phyloP scores from a whole-genome alignment of 2,113 vertebrate species.

The Piprites chloris region DNA sequence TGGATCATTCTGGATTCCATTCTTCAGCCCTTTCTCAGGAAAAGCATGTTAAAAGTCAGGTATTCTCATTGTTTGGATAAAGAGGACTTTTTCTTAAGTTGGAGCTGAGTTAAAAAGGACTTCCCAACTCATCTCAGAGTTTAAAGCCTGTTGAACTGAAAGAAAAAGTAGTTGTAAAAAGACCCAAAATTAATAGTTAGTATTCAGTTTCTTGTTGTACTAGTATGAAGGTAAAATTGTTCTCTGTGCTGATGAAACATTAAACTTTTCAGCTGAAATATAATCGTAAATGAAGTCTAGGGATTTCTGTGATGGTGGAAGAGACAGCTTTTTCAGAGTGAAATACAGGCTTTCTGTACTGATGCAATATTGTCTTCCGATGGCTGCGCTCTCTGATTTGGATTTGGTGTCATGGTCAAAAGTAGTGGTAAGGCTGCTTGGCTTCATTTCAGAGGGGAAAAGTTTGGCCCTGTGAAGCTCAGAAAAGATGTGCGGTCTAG shows the following conservation, averaged over 20 bases:
- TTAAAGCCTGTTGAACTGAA: background rate
- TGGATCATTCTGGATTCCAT: background rate
- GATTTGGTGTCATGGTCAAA: background rate
- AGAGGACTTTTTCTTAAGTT: background rate
- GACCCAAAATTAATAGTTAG: background rate
- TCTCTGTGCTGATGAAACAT: background rate
- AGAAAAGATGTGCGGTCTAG: background rate
- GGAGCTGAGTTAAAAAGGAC: background rate
- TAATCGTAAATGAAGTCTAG: background rate
- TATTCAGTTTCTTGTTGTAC: background rate
- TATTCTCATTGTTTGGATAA: background rate
- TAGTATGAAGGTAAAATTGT: background rate
- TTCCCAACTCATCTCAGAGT: background rate
- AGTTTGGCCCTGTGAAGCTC: background rate
- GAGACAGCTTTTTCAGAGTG: background rate
- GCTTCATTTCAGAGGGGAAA: background rate
- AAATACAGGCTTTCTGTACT: background rate
- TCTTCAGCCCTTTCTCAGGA: background rate
- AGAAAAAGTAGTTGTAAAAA: background rate
- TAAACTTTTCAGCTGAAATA: background rate
- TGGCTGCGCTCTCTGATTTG: background rate
- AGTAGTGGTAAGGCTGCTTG: background rate
- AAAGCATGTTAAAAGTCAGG: constrained; percentile 3
- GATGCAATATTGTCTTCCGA: background rate
- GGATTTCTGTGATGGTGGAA: background rate